Conservation (phyloP, 2,113 vertebrate genomes). For the Halichoeres trimaculatus region DNA sequence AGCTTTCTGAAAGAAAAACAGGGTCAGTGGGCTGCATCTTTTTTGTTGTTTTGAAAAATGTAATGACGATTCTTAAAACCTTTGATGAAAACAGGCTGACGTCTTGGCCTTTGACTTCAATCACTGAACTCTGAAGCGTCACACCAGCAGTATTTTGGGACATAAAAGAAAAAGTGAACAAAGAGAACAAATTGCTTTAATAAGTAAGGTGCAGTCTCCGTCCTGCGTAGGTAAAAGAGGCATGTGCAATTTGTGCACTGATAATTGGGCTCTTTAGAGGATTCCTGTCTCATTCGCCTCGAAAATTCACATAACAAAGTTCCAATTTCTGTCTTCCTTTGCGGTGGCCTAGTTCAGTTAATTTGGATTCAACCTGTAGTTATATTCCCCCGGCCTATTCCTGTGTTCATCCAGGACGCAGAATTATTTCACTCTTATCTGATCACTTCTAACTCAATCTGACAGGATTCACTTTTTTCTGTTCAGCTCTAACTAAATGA, state of each 20-base stretch:
- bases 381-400: not conserved
- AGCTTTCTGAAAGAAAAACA: too few species aligned
- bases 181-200: not conserved
- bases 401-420: too few species aligned
- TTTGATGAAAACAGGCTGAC: too few species aligned
- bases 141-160: not conserved
- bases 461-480: not conserved
- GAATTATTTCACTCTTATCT: too few species aligned
- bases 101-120: not conserved
- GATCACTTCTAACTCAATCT: not conserved
- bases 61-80: too few species aligned
- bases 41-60: too few species aligned
- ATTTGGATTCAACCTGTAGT: slow-evolving; percentile 15
- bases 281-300: not conserved
- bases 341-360: not conserved
- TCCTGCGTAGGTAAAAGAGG: not conserved
- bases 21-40: too few species aligned
- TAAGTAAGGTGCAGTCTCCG: not conserved
- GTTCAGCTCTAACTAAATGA: not conserved
- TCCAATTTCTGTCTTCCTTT: not conserved
- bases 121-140: not conserved
- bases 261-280: slow-evolving; percentile 39
- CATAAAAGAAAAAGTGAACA: not conserved
- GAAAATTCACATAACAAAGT: slow-evolving; percentile 4
- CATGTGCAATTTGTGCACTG: not conserved